Percentiles rank a stretch among this genome's conserved stretches.
These are phyloP conservation scores for Trachelus stipa DNA, from an alignment of 2,888 invertebrate genomes.

Conservation along the genomic window DNA sequence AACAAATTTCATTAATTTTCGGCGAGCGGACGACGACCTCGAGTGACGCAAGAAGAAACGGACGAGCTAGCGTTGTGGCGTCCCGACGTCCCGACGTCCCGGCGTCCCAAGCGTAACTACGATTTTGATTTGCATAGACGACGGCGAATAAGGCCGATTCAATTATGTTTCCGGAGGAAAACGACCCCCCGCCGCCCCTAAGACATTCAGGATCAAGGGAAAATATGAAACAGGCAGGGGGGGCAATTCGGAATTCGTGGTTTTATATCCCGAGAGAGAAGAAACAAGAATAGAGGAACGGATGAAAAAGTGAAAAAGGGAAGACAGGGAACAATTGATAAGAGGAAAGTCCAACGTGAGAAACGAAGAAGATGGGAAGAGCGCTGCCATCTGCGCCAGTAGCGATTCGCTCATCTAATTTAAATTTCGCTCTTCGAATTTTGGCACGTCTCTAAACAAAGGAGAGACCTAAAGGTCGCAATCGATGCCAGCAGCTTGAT, in stretches of 20 bases:
- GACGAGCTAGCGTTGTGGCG: not conserved
- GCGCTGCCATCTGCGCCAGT: not conserved
- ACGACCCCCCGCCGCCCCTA: not conserved
- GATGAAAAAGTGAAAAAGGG: not conserved
- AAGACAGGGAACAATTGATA: not conserved
- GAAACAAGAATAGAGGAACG: not conserved
- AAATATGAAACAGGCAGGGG: not conserved
- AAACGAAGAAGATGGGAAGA: constrained; percentile 5
- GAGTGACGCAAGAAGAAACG: not conserved
- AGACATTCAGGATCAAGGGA: not conserved
- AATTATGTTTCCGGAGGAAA: not conserved
- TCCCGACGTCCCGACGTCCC: not conserved
- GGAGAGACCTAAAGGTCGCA: no score
- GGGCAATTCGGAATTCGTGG: not conserved
- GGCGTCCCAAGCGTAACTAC: not conserved
- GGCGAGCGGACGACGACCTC: not conserved
- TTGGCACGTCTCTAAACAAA: no score
- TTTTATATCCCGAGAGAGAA: not conserved
- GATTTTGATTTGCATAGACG: constrained; percentile 21
- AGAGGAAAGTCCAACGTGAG: not conserved
- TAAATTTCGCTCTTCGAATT: no score
- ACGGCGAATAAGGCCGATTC: not conserved
- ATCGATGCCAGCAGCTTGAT: no score
- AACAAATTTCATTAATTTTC: constrained; percentile 48
- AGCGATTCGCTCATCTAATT: no score